Base-by-base conservation (phyloP, 2,797 vertebrate species). In the Platyrinchus mystaceus region DNA sequence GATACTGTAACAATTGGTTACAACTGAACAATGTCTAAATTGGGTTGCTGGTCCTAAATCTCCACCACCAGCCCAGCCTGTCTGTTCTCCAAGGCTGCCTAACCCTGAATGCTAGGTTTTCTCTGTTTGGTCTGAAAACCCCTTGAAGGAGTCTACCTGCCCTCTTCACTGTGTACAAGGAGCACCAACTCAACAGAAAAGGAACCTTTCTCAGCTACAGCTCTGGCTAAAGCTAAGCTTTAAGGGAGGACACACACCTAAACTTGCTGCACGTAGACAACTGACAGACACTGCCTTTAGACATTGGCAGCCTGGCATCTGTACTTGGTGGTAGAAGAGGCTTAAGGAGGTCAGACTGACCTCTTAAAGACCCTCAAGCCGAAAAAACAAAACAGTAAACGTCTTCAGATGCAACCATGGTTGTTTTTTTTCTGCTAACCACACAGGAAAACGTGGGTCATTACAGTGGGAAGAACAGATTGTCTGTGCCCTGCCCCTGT, bases 401-500 rank as follows among this genome's bases (percentile, higher is more conserved):
- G 4, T 32, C 76, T 88, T 90, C 43, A 75, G 46, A 78, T 47
- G 46, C 32, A 59, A 55, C 21, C 3, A 10, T 1, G 1, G 0
- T 37, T 1, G 3, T 41, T 78, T 84, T 84, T 56, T 59, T 12
- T 4, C 39, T 89, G 47, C 36, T 60, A 81, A 79, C 73, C 67
- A 69, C 83, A 86, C 70, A 84, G 87, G 91, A 96, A 95, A 96
- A 79, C 2, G 5, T 69, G 67, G 85, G 90, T 6, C 84, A 66
- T 44, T 76, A 14, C 44, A 91, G 43, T 37, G 59, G 76, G 85
- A 94, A 90, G 86, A 89, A 89, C 83, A 93, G 88, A 95, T 84
- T 94, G 76, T 18, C 89, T 78, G 77, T 49, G 80, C 59, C 55
- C 66, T 94, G 80, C 55, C 55, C 44, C 59, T 59, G 21, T 7